These are phyloP conservation scores for Aegotheles bennettii DNA, from an alignment of 2,113 vertebrate genomes.

Conservation along the genomic window DNA sequence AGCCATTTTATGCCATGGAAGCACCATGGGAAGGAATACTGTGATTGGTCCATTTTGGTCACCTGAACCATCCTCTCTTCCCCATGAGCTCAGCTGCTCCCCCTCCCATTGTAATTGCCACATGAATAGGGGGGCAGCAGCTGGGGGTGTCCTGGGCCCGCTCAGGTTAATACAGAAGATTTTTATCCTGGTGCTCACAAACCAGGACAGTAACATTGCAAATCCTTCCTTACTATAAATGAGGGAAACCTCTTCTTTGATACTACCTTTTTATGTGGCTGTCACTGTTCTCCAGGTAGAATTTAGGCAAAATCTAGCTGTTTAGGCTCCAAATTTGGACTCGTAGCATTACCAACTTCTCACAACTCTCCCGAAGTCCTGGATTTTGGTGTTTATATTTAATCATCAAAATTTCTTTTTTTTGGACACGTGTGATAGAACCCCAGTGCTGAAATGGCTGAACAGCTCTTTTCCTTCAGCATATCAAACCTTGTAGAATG, in stretches of 20 bases:
- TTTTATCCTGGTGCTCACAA: too few species aligned
- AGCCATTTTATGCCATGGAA: too few species aligned
- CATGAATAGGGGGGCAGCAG: too few species aligned
- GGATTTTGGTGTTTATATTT: not conserved
- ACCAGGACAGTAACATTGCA: too few species aligned
- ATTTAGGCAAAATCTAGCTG: not conserved
- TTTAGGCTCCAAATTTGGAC: not conserved
- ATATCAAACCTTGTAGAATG: not conserved
- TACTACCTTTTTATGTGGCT: not conserved
- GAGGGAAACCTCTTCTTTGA: not conserved
- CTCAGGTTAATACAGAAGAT: too few species aligned
- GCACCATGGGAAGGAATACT: too few species aligned
- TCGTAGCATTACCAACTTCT: not conserved
- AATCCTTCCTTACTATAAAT: not conserved
- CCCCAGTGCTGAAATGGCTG: not conserved
- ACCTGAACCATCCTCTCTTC: too few species aligned
- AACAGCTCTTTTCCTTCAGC: not conserved
- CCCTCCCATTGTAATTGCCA: too few species aligned
- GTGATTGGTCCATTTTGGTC: too few species aligned
- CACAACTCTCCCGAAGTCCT: not conserved
- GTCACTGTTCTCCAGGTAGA: not conserved
- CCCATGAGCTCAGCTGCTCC: too few species aligned
- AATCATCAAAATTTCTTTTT: not conserved
- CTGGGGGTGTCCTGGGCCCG: too few species aligned
- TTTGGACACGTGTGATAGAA: fast-evolving